Percentiles rank a stretch among this genome's conserved stretches.
Conservation (phyloP, 2,888 invertebrate genomes). For the Xanthorhoe designata region DNA sequence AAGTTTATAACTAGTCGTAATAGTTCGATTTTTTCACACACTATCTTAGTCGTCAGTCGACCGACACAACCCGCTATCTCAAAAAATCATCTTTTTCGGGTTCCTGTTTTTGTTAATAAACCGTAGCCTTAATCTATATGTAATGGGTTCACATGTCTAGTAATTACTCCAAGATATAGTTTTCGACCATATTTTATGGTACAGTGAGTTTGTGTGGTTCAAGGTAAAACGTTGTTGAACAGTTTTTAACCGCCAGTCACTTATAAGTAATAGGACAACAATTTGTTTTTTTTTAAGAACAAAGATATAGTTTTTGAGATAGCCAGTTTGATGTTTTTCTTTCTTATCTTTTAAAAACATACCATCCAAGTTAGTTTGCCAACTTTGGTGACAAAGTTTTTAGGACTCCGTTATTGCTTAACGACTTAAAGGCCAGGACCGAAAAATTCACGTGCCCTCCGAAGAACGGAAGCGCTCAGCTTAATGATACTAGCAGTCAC, state of each 20-base stretch:
- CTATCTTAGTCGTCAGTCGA: conserved; percentile 21
- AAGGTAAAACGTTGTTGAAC: conserved; percentile 38
- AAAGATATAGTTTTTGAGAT: too few relatives aligned
- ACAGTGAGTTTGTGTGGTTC: conserved; percentile 57
- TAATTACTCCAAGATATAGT: conserved; percentile 76
- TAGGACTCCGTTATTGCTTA: too few relatives aligned
- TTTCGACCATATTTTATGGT: conserved; percentile 80
- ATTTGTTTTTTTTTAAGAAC: conserved; percentile 1
- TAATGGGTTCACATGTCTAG: conserved; percentile 83
- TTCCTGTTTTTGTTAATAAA: conserved; percentile 61
- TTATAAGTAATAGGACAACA: background rate
- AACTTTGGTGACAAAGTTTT: too few relatives aligned
- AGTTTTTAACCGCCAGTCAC: background rate
- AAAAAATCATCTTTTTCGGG: conserved; percentile 64
- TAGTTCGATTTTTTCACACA: conserved; percentile 1
- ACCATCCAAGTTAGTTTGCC: too few relatives aligned
- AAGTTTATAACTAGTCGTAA: too few relatives aligned
- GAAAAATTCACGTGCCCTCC: too few relatives aligned
- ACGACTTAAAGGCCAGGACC: too few relatives aligned
- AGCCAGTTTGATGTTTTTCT: too few relatives aligned
- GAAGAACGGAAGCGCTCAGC: too few relatives aligned
- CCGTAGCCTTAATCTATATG: conserved; percentile 77
- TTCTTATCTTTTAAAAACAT: too few relatives aligned
- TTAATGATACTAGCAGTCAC: too few relatives aligned
- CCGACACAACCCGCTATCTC: conserved; percentile 56